These are phyloP conservation scores for Callipepla squamata DNA, from an alignment of 2,113 vertebrate genomes.

Conservation along the genomic window DNA sequence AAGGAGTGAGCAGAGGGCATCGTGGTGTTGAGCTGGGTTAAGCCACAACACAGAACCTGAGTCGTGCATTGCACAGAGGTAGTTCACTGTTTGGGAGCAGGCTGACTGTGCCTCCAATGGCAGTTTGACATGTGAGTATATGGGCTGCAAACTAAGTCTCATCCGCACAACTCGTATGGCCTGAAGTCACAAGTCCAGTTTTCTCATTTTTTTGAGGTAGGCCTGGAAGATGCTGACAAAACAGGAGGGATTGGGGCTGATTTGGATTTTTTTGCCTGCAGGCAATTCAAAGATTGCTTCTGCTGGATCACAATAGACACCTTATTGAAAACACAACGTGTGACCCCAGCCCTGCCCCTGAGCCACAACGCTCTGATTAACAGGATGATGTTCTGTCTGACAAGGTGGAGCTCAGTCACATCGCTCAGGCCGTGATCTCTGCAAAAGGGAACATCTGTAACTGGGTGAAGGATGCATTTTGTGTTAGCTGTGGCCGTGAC, in stretches of 20 bases:
- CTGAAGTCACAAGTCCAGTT: not conserved
- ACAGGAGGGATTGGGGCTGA: not conserved
- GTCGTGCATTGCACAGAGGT: accelerated
- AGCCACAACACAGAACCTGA: too few species aligned
- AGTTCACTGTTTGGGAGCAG: not conserved
- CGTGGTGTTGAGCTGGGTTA: not conserved
- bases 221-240: not conserved
- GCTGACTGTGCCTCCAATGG: not conserved
- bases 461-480: slow-evolving; percentile 17
- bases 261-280: not conserved
- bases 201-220: not conserved
- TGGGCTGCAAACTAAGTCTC: not conserved
- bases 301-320: not conserved
- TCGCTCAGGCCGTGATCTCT: slow-evolving; percentile 4
- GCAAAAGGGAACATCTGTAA: slow-evolving; percentile 21
- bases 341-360: not conserved
- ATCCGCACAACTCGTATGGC: not conserved
- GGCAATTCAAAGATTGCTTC: not conserved
- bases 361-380: not conserved
- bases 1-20: not conserved
- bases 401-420: not conserved
- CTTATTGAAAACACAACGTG: not conserved
- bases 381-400: slow-evolving; percentile 19
- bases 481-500: not conserved
- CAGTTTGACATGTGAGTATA: not conserved